Evolutionary conservation across 2,888 invertebrate genomes (phyloP).

Genomic region (Tiphia femorata): DNA sequence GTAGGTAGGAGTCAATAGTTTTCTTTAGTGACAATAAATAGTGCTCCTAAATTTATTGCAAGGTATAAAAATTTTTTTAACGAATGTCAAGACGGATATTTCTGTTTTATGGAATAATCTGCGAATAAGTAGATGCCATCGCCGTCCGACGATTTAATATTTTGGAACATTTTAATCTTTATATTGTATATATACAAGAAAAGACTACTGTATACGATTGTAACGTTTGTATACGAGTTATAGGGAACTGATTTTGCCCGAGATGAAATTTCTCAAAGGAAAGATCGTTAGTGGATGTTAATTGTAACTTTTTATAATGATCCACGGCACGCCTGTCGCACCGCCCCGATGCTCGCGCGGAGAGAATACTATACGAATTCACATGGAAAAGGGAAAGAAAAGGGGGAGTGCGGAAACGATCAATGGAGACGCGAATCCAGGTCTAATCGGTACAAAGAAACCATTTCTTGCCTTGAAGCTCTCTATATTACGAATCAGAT

Average conservation of each 20-base stretch:
- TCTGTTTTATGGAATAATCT: too few relatives aligned
- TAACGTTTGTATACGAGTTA: constrained; percentile 52
- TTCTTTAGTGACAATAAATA: too few relatives aligned
- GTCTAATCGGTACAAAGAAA: constrained; percentile 67
- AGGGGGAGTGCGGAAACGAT: constrained; percentile 33
- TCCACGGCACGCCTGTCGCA: constrained; percentile 15
- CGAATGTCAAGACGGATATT: too few relatives aligned
- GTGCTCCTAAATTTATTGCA: too few relatives aligned
- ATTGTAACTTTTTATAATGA: background rate
- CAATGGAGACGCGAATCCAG: constrained; percentile 59
- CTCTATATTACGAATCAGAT: constrained; percentile 57
- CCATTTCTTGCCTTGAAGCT: constrained; percentile 69
- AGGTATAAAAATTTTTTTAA: too few relatives aligned
- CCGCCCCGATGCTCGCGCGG: background rate
- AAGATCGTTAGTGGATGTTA: background rate
- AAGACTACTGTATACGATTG: constrained; percentile 54
- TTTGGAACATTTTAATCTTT: constrained; percentile 30
- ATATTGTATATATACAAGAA: constrained; percentile 28
- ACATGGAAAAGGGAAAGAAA: constrained; percentile 8
- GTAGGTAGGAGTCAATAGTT: too few relatives aligned
- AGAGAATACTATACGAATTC: constrained; percentile 1
- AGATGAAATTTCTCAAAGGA: background rate
- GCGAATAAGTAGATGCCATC: too few relatives aligned
- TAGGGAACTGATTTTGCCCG: background rate
- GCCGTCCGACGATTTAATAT: too few relatives aligned